Conservation (phyloP, 2,888 invertebrate genomes). For the Cheilosia scutellata region DNA sequence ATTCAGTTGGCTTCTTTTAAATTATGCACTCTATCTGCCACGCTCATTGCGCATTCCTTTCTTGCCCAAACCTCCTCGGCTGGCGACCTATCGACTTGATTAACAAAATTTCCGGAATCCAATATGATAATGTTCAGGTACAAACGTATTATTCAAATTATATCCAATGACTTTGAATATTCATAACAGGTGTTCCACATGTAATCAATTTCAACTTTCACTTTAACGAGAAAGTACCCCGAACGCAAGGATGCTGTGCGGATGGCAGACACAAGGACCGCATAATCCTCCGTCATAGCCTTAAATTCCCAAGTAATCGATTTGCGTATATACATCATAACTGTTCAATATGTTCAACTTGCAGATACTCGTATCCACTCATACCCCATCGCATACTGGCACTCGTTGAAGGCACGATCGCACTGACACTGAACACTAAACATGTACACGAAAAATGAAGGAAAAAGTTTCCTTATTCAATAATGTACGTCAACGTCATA, state of each 20-base stretch:
- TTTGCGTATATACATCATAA: slow-evolving; percentile 20
- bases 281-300: slow-evolving; percentile 6
- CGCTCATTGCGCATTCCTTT: slow-evolving; percentile 1
- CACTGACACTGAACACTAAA: slow-evolving; percentile 6
- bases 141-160: slow-evolving; percentile 39
- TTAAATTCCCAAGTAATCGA: slow-evolving; percentile 46
- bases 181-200: slow-evolving; percentile 62
- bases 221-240: slow-evolving; percentile 6
- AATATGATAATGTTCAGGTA: slow-evolving; percentile 6
- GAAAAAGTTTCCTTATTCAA: slow-evolving; percentile 44
- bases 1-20: not conserved
- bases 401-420: not conserved
- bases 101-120: slow-evolving; percentile 42
- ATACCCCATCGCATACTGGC: not conserved
- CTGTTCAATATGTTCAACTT: slow-evolving; percentile 22
- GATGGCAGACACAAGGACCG: not conserved
- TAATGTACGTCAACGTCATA: slow-evolving; percentile 47
- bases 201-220: slow-evolving; percentile 56
- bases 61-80: not conserved
- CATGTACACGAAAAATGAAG: not conserved
- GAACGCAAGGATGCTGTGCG: not conserved
- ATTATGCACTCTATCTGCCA: slow-evolving; percentile 8
- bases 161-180: slow-evolving; percentile 60
- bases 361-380: not conserved
- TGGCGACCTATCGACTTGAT: not conserved